phyloP scores from a whole-genome alignment of 2,113 vertebrate genomes.

The Psilopogon haemacephalus region DNA sequence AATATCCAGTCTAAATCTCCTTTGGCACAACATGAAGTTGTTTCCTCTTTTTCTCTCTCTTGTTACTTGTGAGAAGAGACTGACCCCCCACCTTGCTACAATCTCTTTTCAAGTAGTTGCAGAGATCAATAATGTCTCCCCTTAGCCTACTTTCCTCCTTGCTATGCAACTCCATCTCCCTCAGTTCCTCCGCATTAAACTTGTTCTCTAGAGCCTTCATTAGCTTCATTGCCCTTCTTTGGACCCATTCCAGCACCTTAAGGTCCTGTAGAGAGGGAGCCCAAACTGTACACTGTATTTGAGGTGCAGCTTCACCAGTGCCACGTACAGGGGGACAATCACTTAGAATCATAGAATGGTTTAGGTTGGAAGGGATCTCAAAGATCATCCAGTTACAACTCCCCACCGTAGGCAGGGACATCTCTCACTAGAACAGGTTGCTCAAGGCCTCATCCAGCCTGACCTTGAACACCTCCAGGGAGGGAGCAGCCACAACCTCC shows the following conservation, averaged over 20 bases:
- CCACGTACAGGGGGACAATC: background rate
- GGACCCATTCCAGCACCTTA: accelerated
- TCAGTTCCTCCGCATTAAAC: background rate
- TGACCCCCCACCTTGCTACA: accelerated
- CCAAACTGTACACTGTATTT: background rate
- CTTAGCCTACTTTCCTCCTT: background rate
- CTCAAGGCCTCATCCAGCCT: too few species aligned
- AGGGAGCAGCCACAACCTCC: too few species aligned
- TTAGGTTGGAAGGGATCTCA: too few species aligned
- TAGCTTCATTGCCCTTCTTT: accelerated
- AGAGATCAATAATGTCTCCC: background rate
- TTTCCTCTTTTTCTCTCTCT: background rate
- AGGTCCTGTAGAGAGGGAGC: background rate
- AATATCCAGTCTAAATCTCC: background rate
- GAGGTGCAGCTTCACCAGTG: background rate
- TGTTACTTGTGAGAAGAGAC: background rate
- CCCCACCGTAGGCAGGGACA: too few species aligned
- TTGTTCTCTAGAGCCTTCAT: background rate
- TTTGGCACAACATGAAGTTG: background rate
- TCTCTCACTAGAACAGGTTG: too few species aligned
- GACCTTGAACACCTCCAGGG: too few species aligned
- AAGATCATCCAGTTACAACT: too few species aligned
- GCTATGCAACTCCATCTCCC: background rate
- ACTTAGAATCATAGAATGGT: too few species aligned
- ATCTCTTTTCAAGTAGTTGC: background rate